Percentiles rank a stretch among this genome's conserved stretches.
phyloP scores from a whole-genome alignment of 1,140 invertebrate species.

The Drosophila orosa region DNA sequence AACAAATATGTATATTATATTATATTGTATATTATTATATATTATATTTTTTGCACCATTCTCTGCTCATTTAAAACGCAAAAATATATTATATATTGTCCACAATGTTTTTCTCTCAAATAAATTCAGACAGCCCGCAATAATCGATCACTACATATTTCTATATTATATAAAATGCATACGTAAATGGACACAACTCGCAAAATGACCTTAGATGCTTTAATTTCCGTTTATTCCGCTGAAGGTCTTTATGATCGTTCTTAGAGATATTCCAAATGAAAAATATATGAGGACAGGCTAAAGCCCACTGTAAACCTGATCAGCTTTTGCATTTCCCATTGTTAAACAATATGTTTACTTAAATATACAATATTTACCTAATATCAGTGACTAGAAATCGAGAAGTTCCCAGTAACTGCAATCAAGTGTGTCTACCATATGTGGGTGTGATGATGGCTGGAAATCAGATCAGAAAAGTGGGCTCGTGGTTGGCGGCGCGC shows the following conservation, averaged over 20 bases:
- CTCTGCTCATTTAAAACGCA: background rate
- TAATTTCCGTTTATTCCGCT: constrained; percentile 1
- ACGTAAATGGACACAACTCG: constrained; percentile 15
- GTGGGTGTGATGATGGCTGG: constrained; percentile 18
- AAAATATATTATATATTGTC: background rate
- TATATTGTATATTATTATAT: too few species aligned
- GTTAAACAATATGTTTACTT: background rate
- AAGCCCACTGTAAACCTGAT: constrained; percentile 20
- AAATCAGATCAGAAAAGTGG: constrained; percentile 49
- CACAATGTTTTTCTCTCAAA: background rate
- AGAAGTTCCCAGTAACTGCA: background rate
- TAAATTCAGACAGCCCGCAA: background rate
- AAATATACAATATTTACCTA: background rate
- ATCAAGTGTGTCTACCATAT: background rate
- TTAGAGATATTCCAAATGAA: background rate
- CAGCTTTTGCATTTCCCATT: constrained; percentile 14
- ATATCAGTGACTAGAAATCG: background rate
- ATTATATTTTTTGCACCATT: background rate
- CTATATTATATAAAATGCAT: background rate
- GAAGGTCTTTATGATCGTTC: constrained; percentile 15
- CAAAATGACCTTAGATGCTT: constrained; percentile 7
- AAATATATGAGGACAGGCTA: constrained; percentile 14
- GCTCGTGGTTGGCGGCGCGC: constrained; percentile 60
- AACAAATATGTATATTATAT: too few species aligned
- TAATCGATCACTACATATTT: constrained; percentile 8